A percentile compares a stretch with the other conserved stretches of the same genome.
phyloP scores from a whole-genome alignment of 1,140 invertebrate genomes.

The Saccostrea glomerata region DNA sequence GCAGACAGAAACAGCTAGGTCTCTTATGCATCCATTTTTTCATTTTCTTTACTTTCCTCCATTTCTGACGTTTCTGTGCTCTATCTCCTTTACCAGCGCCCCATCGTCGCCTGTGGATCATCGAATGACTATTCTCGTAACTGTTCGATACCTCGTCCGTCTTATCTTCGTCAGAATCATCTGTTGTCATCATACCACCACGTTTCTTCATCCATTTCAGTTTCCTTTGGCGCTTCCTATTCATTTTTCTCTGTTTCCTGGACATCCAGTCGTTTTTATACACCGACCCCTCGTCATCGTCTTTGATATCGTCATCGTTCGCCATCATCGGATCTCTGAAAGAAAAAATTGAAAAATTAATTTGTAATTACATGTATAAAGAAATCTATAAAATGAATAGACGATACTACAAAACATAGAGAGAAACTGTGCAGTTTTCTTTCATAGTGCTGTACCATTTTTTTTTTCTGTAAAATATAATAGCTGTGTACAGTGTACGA shows the following conservation, averaged over 20 bases:
- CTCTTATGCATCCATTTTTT: constrained; percentile 7
- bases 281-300: background rate
- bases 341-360: background rate
- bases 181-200: background rate
- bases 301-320: background rate
- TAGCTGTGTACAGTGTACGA: too few relatives aligned
- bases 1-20: constrained; percentile 12
- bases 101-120: background rate
- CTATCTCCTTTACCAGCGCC: background rate
- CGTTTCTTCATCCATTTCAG: constrained; percentile 26
- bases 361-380: background rate
- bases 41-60: constrained; percentile 10
- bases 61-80: background rate
- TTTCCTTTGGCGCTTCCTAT: constrained; percentile 8
- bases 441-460: too few relatives aligned
- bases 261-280: background rate
- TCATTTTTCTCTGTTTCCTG: background rate
- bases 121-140: background rate
- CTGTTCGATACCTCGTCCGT: background rate
- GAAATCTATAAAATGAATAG: background rate
- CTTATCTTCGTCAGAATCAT: background rate
- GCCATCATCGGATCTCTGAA: background rate
- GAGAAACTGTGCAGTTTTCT: background rate
- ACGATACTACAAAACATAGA: background rate
- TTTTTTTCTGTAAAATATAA: too few relatives aligned